Conservation (phyloP, 2,797 vertebrate species). For the Scarus forsteni region DNA sequence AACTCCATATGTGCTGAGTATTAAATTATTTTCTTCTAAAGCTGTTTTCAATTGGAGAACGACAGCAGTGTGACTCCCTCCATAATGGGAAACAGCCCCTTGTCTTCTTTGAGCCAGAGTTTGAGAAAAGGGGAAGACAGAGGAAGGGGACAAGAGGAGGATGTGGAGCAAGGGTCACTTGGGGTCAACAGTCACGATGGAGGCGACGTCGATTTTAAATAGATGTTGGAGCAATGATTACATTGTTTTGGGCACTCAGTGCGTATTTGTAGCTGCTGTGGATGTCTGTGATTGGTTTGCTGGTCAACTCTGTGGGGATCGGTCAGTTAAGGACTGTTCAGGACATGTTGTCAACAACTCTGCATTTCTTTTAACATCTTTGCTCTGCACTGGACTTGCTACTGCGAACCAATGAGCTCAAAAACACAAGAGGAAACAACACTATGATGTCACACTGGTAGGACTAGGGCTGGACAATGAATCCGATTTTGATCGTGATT, state of each 20-base stretch:
- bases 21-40: slow-evolving; percentile 55
- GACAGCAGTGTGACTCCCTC: slow-evolving; percentile 63
- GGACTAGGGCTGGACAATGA: too few relatives aligned
- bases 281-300: slow-evolving; percentile 4
- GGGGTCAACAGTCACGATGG: slow-evolving; percentile 18
- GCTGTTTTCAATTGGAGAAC: slow-evolving; percentile 77
- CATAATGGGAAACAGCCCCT: slow-evolving; percentile 79
- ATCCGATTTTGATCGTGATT: too few relatives aligned
- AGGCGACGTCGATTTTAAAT: background rate
- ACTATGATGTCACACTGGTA: too few relatives aligned
- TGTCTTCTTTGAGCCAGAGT: slow-evolving; percentile 58
- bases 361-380: too few relatives aligned
- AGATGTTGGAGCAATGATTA: background rate
- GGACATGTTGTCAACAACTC: too few relatives aligned
- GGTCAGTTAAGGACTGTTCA: too few relatives aligned
- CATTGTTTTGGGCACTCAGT: background rate
- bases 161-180: slow-evolving; percentile 60
- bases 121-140: slow-evolving; percentile 16
- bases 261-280: background rate
- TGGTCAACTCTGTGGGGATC: too few relatives aligned
- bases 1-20: slow-evolving; percentile 43
- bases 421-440: too few relatives aligned
- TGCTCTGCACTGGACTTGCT: background rate
- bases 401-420: too few relatives aligned
- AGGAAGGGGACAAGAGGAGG: slow-evolving; percentile 30